Base-by-base conservation (phyloP, 2,113 vertebrate genomes). In the Gallinago paraguaiae region DNA sequence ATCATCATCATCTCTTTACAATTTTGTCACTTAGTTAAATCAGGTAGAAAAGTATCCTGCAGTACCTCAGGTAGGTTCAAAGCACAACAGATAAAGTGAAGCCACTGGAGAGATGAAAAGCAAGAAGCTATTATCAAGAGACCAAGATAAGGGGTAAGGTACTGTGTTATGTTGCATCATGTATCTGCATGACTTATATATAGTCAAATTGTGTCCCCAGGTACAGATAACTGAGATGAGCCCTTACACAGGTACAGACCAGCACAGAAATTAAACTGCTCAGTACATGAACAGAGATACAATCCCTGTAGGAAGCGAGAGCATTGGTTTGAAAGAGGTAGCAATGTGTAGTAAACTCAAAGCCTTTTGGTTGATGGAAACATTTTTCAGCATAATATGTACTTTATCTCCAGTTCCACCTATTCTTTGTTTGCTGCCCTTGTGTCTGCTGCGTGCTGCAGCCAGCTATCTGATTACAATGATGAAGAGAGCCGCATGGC, bases 391-490 rank as follows among this genome's bases (percentile, higher is more conserved):
- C 14, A 25, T 30, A 71, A 54, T 63, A n/a, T 19, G 8, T 76
- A 84, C 19, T 46, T 90, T 88, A 39, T 59, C n/a, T 92, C 53
- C 0, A 3, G 10, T 90, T 78, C 27, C 1, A 3, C 17, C 39
- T 67, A 41, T 78, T 90, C 30, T 94, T 88, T 95, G 54, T 70
- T 93, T 80, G 30, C 78, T 92, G 43, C 54, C 63, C 70, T 60
- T 81, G 59, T 46, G 35, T 65, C 48, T 95, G 43, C 45, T 41
- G 85, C n/a, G 13, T 75, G 45, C 39, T 93, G 51, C n/a, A 92
- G 50, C 63, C 64, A 86, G 33, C 65, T 67, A 88, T 90, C 86
- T 96, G 77, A 92, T 95, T 93, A 72, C 33, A 5, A 11, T 86
- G 93, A 95, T 87, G 86, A 92, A 87, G 95, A 79, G 67, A 87